Evolutionary conservation across 2,888 invertebrate genomes (phyloP).

Genomic region (Globia sparganii): DNA sequence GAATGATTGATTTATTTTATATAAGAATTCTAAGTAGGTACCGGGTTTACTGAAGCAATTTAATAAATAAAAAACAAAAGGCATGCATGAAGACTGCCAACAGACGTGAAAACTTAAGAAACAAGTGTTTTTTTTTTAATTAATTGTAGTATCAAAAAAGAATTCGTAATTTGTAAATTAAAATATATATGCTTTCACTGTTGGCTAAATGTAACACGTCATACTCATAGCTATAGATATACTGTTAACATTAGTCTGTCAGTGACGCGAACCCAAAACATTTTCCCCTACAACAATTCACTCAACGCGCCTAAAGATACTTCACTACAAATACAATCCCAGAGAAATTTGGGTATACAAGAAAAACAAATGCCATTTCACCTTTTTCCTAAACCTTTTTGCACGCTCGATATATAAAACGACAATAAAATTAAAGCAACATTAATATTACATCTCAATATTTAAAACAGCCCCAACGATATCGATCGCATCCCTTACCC

Average conservation of each 20-base stretch:
- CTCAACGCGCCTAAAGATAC: too few species aligned
- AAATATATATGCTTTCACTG: neutral
- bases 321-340: neutral
- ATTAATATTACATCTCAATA: conserved; percentile 35
- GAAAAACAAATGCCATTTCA: conserved; percentile 14
- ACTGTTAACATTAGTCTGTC: neutral
- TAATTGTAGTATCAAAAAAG: too few species aligned
- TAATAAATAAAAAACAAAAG: too few species aligned
- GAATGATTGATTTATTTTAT: neutral
- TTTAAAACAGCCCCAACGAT: conserved; percentile 29
- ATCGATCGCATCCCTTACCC: conserved; percentile 26
- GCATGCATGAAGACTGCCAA: too few species aligned
- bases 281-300: neutral
- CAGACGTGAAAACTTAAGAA: too few species aligned
- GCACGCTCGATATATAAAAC: conserved; percentile 27
- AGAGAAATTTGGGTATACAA: neutral
- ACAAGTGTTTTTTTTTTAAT: too few species aligned
- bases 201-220: neutral
- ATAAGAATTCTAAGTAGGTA: too few species aligned
- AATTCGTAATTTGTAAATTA: neutral
- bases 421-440: conserved; percentile 33
- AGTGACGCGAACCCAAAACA: neutral
- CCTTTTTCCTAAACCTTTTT: conserved; percentile 14
- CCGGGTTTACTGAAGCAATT: too few species aligned
- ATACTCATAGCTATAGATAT: neutral